A percentile compares a stretch with the other conserved stretches of the same genome.
phyloP scores from a whole-genome alignment of 2,113 vertebrate species.

The Megalops atlanticus region DNA sequence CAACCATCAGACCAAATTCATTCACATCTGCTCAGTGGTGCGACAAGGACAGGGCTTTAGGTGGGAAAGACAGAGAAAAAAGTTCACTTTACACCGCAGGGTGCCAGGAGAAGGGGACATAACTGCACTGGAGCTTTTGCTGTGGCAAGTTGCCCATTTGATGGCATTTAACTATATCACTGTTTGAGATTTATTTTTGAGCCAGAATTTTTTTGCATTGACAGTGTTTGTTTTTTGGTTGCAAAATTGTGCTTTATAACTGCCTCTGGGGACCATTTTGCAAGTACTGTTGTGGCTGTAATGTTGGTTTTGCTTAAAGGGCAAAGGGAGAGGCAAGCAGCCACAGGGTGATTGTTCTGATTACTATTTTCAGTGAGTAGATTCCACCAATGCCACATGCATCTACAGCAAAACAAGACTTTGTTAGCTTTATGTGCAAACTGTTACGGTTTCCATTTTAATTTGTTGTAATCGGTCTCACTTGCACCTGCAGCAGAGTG shows the following conservation, averaged over 20 bases:
- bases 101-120: constrained; percentile 67
- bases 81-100: constrained; percentile 74
- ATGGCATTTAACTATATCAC: constrained; percentile 41
- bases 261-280: neutral
- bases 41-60: constrained; percentile 79
- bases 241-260: neutral
- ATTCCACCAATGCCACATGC: neutral
- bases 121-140: constrained; percentile 69
- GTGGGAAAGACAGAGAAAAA: constrained; percentile 73
- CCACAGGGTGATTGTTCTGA: neutral
- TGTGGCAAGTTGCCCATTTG: constrained; percentile 78
- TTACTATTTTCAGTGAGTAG: neutral
- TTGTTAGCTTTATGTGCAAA: neutral
- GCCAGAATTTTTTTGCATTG: neutral
- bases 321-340: neutral
- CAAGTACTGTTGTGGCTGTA: neutral
- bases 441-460: neutral
- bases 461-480: neutral
- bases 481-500: neutral
- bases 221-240: constrained; percentile 24
- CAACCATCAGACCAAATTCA: constrained; percentile 81
- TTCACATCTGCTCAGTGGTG: constrained; percentile 85
- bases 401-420: neutral
- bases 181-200: constrained; percentile 5
- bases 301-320: neutral